These are phyloP conservation scores for Peucedramus taeniatus DNA, from an alignment of 2,113 vertebrate genomes.

Conservation along the genomic window DNA sequence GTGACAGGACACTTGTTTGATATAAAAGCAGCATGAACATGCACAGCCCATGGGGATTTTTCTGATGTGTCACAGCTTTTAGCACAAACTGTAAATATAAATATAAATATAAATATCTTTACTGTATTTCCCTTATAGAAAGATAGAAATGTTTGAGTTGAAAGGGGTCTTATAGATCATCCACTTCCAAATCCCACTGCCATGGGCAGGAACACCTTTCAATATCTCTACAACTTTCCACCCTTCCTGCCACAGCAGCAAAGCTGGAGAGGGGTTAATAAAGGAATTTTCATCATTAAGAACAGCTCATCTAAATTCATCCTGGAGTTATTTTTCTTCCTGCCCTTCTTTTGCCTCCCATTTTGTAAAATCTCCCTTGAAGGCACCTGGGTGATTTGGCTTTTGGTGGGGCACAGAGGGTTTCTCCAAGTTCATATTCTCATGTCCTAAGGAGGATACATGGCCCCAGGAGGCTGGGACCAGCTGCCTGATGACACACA, in stretches of 20 bases:
- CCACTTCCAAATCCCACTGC: background rate
- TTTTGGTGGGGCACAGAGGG: background rate
- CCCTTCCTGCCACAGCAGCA: background rate
- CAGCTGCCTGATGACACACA: background rate
- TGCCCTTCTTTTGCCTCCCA: background rate
- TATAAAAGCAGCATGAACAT: fast-evolving
- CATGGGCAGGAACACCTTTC: background rate
- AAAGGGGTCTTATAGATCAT: background rate
- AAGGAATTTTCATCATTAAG: background rate
- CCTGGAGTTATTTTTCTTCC: background rate
- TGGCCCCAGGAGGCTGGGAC: background rate
- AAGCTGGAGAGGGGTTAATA: background rate
- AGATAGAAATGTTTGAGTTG: background rate
- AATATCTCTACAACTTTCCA: background rate
- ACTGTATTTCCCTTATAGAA: background rate
- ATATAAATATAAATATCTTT: background rate
- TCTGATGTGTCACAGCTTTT: background rate
- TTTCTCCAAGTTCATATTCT: background rate
- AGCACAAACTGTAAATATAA: background rate
- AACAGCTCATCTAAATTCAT: background rate
- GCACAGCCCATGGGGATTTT: background rate
- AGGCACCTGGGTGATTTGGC: background rate
- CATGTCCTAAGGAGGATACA: background rate
- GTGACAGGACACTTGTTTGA: background rate
- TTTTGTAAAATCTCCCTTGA: background rate